Evolutionary conservation across 2,113 vertebrate species (phyloP).

Genomic region (Vidua macroura): DNA sequence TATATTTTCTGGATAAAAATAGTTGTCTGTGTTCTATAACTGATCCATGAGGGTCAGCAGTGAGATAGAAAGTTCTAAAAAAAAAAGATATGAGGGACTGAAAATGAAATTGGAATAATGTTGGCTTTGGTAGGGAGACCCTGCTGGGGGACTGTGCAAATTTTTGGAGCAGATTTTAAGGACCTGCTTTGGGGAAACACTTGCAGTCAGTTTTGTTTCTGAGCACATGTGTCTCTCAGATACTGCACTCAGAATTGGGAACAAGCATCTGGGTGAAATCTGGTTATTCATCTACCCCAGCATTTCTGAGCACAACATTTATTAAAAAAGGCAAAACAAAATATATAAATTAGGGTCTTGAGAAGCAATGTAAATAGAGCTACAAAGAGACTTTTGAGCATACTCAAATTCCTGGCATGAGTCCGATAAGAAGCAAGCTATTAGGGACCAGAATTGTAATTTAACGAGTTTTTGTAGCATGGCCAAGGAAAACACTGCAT

Average conservation of each 20-base stretch:
- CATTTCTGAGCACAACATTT: neutral
- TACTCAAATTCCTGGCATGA: constrained; percentile 25
- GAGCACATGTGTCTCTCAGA: neutral
- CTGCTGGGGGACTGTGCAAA: neutral
- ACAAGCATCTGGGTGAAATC: neutral
- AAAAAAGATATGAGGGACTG: neutral
- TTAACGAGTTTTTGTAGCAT: neutral
- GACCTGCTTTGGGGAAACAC: neutral
- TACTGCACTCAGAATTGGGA: neutral
- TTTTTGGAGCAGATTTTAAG: neutral
- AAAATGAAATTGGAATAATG: neutral
- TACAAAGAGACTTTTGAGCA: constrained; percentile 34
- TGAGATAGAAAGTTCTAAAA: neutral
- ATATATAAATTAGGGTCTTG: neutral
- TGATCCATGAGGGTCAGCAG: neutral
- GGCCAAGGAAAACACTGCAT: neutral
- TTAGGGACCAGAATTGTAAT: neutral
- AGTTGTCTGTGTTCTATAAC: neutral
- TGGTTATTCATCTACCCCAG: neutral
- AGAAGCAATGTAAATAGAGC: neutral
- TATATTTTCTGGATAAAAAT: neutral
- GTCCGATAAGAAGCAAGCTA: neutral
- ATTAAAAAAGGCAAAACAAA: neutral
- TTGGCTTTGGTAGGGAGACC: neutral
- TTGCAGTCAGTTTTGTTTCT: neutral